Percentiles rank a stretch among this genome's conserved stretches.
Conservation (phyloP, 2,113 vertebrate genomes). For the Lonchura striata region DNA sequence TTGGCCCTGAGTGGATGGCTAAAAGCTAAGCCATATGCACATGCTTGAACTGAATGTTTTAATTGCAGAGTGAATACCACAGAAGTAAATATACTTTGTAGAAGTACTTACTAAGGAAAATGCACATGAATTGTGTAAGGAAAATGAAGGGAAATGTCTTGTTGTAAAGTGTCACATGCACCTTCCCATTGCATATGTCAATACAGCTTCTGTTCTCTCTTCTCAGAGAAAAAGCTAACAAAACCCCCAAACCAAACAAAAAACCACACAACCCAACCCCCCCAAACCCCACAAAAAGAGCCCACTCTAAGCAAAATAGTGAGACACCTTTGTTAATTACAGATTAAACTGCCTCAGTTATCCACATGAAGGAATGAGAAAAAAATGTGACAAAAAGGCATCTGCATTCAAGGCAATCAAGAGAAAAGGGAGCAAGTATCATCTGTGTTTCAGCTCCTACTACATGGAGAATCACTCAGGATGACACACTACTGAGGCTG, state of each 20-base stretch:
- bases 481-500: not conserved
- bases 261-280: fast-evolving
- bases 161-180: no score
- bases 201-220: not conserved
- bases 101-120: not conserved
- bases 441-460: not conserved
- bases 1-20: not conserved
- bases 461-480: not conserved
- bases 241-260: not conserved
- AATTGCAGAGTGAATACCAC: not conserved
- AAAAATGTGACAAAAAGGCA: not conserved
- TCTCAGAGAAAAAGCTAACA: not conserved
- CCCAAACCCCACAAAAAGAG: not conserved
- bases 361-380: not conserved
- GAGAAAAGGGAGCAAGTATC: not conserved
- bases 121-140: not conserved
- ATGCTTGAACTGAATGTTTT: not conserved
- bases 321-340: not conserved
- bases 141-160: not conserved
- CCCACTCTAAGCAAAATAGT: not conserved
- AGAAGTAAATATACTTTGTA: not conserved
- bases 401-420: not conserved
- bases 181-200: not conserved
- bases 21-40: not conserved
- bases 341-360: not conserved